Evolutionary conservation across 2,888 invertebrate genomes (phyloP), one percentile per base, ranked within the genome.

Genomic region (Scaptomyza reducta): DNA sequence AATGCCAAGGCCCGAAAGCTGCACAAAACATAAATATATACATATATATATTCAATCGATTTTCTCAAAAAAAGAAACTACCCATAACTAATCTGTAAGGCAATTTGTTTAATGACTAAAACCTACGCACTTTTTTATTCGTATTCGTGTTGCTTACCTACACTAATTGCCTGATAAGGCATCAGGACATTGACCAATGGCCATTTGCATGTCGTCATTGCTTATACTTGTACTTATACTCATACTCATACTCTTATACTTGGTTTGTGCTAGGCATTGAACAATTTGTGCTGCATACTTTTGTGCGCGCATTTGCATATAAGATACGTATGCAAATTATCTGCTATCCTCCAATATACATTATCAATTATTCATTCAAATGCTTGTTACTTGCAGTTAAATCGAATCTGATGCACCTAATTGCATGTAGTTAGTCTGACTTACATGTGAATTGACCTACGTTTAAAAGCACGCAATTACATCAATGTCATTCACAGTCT

Each of bases 1-100:
- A 41, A 94, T 93, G 22, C 93, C 93, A 51, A 94, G 89, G 1
- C 94, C 94, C 10, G 94, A 94, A 70, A 94, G 89, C 94, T 94
- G 89, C 16, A 88, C 18, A 54, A 11, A 18, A 33, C 16, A 49
- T 18, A 13, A 31, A 3, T 1, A 10, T 13, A 41, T 27, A 27
- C 2, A 14, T 3, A 40, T 9, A 18, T 41, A 50, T 35, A 57
- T 67, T 44, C 27, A 50, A 55, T 61, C 49, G 67, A 73, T 82
- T 64, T 49, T 35, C 42, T 14, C 29, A 14, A 56, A 27, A 27
- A 27, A 27, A 27, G 27, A 27, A 65, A 35, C 29, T 18, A 40
- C 45, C 41, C 58, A 40, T 27, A 60, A 50, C 57, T 46, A 62
- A 75, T 55, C 60, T 67, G 49, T n/a, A 57, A 16, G 45, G 49